These are phyloP conservation scores for Furcula furcula DNA, from an alignment of 2,888 invertebrate species.

Conservation along the genomic window DNA sequence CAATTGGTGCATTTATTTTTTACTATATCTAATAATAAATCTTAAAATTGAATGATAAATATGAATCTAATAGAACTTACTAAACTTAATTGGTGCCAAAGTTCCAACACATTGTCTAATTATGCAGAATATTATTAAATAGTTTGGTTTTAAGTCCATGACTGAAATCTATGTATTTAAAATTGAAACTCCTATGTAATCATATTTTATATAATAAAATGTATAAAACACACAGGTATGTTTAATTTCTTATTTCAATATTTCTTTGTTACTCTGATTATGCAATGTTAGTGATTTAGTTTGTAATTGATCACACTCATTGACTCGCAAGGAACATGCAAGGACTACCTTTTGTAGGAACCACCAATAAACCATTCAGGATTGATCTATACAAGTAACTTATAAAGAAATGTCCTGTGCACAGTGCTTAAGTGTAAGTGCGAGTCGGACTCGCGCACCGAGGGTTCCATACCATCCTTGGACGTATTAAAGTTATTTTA, in stretches of 20 bases:
- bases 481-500: no score
- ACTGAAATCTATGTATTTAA: conserved; percentile 3
- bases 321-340: no score
- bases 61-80: conserved; percentile 30
- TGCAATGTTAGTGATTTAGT: no score
- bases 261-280: no score
- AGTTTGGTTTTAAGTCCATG: background rate
- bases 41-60: conserved; percentile 23
- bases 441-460: no score
- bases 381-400: no score
- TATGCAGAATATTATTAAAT: background rate
- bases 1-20: conserved; percentile 58
- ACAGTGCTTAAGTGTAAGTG: no score
- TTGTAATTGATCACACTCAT: no score
- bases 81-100: conserved; percentile 68
- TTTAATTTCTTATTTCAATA: conserved; percentile 24
- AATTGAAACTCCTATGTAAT: conserved; percentile 42
- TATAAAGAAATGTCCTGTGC: no score
- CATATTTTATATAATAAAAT: conserved; percentile 55
- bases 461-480: no score
- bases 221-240: conserved; percentile 21
- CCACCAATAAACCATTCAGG: no score
- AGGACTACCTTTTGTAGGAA: no score
- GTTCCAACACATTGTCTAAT: conserved; percentile 30
- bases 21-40: conserved; percentile 17